These are phyloP conservation scores for Nomada ferruginata DNA, from an alignment of 2,888 invertebrate genomes.

Conservation along the genomic window DNA sequence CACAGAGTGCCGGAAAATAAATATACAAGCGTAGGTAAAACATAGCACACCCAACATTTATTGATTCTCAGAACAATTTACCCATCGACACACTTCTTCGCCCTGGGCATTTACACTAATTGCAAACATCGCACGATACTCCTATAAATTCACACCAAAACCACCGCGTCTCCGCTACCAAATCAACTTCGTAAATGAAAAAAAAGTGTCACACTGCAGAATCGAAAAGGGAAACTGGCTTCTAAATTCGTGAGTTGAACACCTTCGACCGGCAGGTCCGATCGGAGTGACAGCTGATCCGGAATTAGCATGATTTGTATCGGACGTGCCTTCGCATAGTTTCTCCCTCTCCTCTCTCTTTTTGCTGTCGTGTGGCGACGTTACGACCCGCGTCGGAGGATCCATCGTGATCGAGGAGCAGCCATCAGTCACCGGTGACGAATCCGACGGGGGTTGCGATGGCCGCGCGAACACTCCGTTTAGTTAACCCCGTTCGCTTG, in stretches of 20 bases:
- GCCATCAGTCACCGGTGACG: constrained; percentile 81
- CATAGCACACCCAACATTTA: no score
- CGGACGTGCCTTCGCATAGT: constrained; percentile 79
- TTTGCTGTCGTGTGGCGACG: constrained; percentile 64
- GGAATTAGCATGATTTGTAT: constrained; percentile 73
- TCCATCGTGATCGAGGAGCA: constrained; percentile 79
- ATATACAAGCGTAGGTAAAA: no score
- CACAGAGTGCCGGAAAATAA: no score
- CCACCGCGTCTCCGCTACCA: neutral
- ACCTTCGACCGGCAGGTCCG: neutral
- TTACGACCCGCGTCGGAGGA: constrained; percentile 68
- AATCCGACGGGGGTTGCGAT: constrained; percentile 72
- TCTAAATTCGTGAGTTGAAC: no score
- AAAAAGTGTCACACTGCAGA: neutral
- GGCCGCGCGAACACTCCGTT: constrained; percentile 76
- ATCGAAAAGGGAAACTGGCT: neutral
- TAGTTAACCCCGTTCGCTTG: constrained; percentile 63
- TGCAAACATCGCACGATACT: neutral
- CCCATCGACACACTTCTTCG: no score
- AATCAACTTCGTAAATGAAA: neutral
- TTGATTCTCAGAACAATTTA: no score
- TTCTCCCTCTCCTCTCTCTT: constrained; percentile 47
- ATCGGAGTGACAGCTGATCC: constrained; percentile 61
- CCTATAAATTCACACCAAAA: neutral
- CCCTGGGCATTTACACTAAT: no score